Conservation (phyloP, 2,888 invertebrate species). For the Sabatieria punctata region DNA sequence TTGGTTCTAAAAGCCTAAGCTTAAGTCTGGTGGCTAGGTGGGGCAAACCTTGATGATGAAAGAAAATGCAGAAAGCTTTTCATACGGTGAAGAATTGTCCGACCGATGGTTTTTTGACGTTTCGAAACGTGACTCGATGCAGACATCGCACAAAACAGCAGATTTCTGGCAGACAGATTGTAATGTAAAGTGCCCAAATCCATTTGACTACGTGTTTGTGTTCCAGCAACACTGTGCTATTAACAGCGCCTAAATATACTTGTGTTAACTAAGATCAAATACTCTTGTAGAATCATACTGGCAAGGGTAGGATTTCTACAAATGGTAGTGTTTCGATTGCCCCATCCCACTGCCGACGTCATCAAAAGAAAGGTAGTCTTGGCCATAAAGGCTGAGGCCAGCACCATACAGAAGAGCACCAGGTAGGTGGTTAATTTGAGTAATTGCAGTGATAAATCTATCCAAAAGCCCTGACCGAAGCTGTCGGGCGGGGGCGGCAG, state of each 20-base stretch:
- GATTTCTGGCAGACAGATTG: conserved; percentile 32
- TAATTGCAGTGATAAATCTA: conserved; percentile 26
- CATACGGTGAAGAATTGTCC: conserved; percentile 23
- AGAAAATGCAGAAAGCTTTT: no score
- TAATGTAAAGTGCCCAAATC: conserved; percentile 34
- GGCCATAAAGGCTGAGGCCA: conserved; percentile 8
- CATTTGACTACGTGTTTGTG: conserved; percentile 29
- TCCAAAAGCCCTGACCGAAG: conserved; percentile 24
- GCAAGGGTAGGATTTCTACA: conserved; percentile 18
- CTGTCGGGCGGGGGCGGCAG: conserved; percentile 42
- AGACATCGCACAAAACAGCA: conserved; percentile 30
- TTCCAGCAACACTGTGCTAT: no score
- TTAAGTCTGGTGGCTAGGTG: no score
- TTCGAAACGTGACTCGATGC: conserved; percentile 34
- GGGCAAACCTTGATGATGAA: no score
- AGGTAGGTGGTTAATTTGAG: conserved; percentile 29
- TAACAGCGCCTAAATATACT: no score
- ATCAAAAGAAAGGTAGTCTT: conserved; percentile 24
- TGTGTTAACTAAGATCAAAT: no score
- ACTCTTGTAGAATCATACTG: no score
- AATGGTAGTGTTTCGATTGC: conserved; percentile 25
- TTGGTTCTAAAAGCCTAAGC: no score
- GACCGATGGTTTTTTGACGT: conserved; percentile 24
- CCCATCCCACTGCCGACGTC: conserved; percentile 28
- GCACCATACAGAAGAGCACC: conserved; percentile 20